Evolutionary conservation across 2,797 vertebrate genomes (phyloP).

Genomic region (Eremophila alpestris): DNA sequence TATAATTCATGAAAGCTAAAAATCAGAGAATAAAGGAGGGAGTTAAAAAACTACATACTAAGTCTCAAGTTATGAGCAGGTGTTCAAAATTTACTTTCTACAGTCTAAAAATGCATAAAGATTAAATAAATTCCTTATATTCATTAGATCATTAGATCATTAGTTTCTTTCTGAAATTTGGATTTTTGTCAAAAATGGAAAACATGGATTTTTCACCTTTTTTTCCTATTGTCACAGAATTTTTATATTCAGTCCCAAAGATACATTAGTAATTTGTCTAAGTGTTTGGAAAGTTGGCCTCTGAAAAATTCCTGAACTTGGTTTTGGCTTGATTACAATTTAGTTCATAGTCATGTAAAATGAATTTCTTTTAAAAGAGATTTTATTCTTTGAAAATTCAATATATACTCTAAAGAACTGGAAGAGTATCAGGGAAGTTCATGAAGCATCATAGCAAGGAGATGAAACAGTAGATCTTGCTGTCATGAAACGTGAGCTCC

Average conservation of each 20-base stretch:
- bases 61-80: rapidly evolving
- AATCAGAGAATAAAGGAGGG: not conserved
- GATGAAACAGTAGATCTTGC: not conserved
- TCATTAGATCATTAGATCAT: not conserved
- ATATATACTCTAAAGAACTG: not conserved
- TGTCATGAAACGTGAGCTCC: not conserved
- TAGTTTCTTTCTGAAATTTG: not conserved
- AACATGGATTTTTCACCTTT: not conserved
- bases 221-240: not conserved
- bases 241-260: not conserved
- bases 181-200: not conserved
- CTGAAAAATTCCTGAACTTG: not conserved
- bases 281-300: not conserved
- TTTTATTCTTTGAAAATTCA: not conserved
- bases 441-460: not conserved
- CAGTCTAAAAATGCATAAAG: not conserved
- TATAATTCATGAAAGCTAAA: not conserved
- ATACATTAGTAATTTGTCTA: not conserved
- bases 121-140: not conserved
- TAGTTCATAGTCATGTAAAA: not conserved
- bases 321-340: not conserved
- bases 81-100: not conserved
- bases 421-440: not conserved
- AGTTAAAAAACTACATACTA: not conserved
- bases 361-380: not conserved